Evolutionary conservation across 2,113 vertebrate genomes (phyloP).

Genomic region (Psilopsiagon aurifrons): DNA sequence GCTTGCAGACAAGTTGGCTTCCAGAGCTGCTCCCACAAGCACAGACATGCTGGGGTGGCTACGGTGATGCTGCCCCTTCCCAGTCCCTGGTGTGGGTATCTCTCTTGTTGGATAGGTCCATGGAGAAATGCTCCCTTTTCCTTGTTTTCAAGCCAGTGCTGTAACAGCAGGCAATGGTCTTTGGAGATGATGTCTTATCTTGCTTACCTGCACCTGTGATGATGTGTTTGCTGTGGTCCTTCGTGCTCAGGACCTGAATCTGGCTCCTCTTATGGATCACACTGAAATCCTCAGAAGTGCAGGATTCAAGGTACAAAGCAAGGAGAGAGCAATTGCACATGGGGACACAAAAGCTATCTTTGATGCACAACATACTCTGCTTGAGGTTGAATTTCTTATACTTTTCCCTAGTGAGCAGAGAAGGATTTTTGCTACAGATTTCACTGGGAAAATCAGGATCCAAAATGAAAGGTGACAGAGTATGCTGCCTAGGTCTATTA

Average conservation of each 20-base stretch:
- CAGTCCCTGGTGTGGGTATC: not conserved
- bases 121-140: not conserved
- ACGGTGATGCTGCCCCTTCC: fast-evolving
- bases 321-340: not conserved
- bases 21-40: not conserved
- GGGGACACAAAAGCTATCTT: not conserved
- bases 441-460: not conserved
- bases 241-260: not conserved
- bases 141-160: not conserved
- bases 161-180: not conserved
- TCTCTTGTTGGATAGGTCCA: not conserved
- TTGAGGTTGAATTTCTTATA: not conserved
- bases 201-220: not conserved
- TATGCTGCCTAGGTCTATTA: constrained; percentile 46
- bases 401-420: not conserved
- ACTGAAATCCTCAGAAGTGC: not conserved
- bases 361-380: not conserved
- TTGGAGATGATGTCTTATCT: not conserved
- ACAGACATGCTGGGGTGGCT: not conserved
- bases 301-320: not conserved
- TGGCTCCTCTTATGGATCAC: not conserved
- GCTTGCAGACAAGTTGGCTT: not conserved
- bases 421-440: constrained; percentile 6
- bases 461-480: constrained; percentile 52
- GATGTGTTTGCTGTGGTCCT: not conserved